phyloP scores from a whole-genome alignment of 2,888 invertebrate species.

The Epiblema foenella region DNA sequence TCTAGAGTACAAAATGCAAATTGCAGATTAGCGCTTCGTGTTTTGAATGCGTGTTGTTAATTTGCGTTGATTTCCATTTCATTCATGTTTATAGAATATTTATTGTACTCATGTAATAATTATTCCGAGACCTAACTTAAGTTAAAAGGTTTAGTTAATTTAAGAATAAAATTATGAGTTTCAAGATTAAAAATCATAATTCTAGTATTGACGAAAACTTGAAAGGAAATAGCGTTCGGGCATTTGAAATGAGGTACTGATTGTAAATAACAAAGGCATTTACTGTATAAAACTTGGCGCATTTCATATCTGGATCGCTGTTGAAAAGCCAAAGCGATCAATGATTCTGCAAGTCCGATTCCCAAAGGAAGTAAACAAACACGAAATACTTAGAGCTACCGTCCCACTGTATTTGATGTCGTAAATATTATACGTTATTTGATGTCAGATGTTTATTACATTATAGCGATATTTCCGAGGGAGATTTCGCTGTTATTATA shows the following conservation, averaged over 20 bases:
- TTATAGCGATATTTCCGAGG: too few relatives aligned
- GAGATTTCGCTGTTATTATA: neutral
- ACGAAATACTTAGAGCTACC: neutral
- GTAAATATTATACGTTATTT: constrained; percentile 7
- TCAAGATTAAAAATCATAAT: neutral
- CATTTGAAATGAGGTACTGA: neutral
- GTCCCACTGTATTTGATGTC: neutral
- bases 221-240: neutral
- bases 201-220: neutral
- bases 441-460: constrained; percentile 12
- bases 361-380: constrained; percentile 9
- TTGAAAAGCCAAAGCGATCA: constrained; percentile 9
- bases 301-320: neutral
- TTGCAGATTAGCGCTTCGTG: neutral
- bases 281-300: constrained; percentile 4
- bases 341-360: constrained; percentile 7
- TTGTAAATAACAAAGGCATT: neutral
- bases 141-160: neutral
- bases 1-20: neutral
- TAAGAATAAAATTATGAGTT: neutral
- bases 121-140: neutral
- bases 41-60: too few relatives aligned
- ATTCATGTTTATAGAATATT: neutral
- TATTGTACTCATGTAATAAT: neutral
- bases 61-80: neutral